Evolutionary conservation across 1,140 invertebrate genomes (phyloP).

Genomic region (Caenorhabditis tropicalis): DNA sequence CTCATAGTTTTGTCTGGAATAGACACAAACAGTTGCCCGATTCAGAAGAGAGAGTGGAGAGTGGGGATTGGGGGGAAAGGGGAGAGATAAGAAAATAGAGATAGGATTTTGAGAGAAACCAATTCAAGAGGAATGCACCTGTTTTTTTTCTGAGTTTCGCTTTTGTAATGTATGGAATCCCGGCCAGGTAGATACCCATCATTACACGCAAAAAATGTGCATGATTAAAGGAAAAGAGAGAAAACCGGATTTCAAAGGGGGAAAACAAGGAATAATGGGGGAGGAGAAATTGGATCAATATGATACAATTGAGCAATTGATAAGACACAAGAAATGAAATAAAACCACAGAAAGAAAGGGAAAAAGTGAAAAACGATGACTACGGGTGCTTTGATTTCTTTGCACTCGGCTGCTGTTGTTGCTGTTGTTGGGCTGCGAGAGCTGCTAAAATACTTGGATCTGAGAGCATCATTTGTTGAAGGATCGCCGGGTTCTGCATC

Average conservation of each 20-base stretch:
- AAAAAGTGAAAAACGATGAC: background rate
- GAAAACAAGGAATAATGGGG: background rate
- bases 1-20: slow-evolving; percentile 7
- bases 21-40: background rate
- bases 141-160: background rate
- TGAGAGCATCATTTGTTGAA: slow-evolving; percentile 41
- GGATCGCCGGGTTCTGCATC: slow-evolving; percentile 44
- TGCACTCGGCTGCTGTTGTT: background rate
- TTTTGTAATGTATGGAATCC: background rate
- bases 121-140: background rate
- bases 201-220: background rate
- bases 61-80: background rate
- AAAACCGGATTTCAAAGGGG: background rate
- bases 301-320: slow-evolving; percentile 19
- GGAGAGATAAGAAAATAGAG: background rate
- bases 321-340: background rate
- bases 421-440: slow-evolving; percentile 18
- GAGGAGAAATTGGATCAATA: background rate
- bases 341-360: background rate
- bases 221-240: background rate
- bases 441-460: slow-evolving; percentile 8
- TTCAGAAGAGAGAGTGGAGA: background rate
- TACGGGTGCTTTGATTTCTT: slow-evolving; percentile 18
- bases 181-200: slow-evolving; percentile 20
- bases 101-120: background rate